Evolutionary conservation across 2,113 vertebrate genomes (phyloP).

Genomic region (Brachyhypopomus gauderio): DNA sequence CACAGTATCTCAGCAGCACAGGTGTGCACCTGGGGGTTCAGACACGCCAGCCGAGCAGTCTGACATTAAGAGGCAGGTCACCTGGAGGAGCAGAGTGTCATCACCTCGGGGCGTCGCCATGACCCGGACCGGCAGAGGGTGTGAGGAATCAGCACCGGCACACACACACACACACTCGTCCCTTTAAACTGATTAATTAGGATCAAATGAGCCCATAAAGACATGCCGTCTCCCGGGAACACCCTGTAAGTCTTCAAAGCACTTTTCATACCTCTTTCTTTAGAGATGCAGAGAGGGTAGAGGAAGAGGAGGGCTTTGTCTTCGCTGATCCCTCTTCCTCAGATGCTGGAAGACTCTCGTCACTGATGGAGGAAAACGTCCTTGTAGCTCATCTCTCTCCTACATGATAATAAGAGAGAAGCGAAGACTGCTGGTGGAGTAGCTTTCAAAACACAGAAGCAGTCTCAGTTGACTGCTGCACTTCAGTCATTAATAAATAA

Average conservation of each 20-base stretch:
- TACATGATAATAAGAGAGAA: constrained; percentile 1
- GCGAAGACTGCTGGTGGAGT: background rate
- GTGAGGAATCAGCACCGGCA: constrained; percentile 48
- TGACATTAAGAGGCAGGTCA: background rate
- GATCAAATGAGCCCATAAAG: constrained; percentile 63
- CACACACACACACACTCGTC: constrained; percentile 49
- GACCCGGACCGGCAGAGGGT: constrained; percentile 20
- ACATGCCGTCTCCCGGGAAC: constrained; percentile 57
- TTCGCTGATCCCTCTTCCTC: constrained; percentile 44
- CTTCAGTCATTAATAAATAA: constrained; percentile 5
- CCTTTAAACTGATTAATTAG: constrained; percentile 71
- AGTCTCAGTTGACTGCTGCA: background rate
- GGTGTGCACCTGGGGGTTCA: background rate
- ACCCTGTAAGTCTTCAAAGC: constrained; percentile 50
- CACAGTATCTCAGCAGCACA: background rate
- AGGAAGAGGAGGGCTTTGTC: constrained; percentile 40
- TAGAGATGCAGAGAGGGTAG: constrained; percentile 40
- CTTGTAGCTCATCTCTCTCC: background rate
- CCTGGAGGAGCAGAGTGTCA: background rate
- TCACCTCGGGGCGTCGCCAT: background rate
- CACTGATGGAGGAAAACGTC: background rate
- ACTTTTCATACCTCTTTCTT: constrained; percentile 45
- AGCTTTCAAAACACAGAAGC: background rate
- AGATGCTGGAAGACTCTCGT: constrained; percentile 7
- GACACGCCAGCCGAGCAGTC: background rate